phyloP scores from a whole-genome alignment of 2,113 vertebrate species.

The Electrona antarctica region DNA sequence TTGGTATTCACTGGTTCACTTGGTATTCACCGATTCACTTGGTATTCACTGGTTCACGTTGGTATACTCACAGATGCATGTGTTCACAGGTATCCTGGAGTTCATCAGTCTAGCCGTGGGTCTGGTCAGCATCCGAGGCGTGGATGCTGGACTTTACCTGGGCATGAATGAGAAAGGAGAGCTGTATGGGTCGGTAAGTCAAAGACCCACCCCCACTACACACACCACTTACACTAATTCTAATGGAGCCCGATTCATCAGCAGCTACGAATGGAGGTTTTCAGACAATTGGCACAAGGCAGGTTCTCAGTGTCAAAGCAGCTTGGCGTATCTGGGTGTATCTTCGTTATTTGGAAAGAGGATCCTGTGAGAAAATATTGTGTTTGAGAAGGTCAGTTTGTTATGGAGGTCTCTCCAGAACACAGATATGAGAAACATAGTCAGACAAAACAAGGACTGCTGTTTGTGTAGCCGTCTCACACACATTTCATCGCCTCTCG shows the following conservation, averaged over 20 bases:
- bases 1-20: too few relatives aligned
- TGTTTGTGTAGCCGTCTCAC: slow-evolving; percentile 11
- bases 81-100: slow-evolving; percentile 92
- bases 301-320: not conserved
- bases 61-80: too few relatives aligned
- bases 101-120: slow-evolving; percentile 99
- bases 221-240: slow-evolving; percentile 22
- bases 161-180: slow-evolving; percentile 98
- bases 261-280: not conserved
- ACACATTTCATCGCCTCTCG: slow-evolving; percentile 22
- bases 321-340: not conserved
- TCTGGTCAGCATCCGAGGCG: slow-evolving; percentile 97
- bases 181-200: slow-evolving; percentile 98
- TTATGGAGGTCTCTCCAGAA: slow-evolving; percentile 54
- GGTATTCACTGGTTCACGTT: too few relatives aligned
- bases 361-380: not conserved
- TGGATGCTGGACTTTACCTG: slow-evolving; percentile 96
- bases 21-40: too few relatives aligned
- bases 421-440: slow-evolving; percentile 57
- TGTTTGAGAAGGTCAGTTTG: slow-evolving; percentile 16
- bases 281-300: not conserved
- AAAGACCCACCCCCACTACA: slow-evolving; percentile 34
- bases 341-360: not conserved
- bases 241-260: slow-evolving; percentile 8
- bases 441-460: slow-evolving; percentile 66